Base-by-base conservation (phyloP, 92 coral and sea anemone species). In the Zoanthus gigantus region DNA sequence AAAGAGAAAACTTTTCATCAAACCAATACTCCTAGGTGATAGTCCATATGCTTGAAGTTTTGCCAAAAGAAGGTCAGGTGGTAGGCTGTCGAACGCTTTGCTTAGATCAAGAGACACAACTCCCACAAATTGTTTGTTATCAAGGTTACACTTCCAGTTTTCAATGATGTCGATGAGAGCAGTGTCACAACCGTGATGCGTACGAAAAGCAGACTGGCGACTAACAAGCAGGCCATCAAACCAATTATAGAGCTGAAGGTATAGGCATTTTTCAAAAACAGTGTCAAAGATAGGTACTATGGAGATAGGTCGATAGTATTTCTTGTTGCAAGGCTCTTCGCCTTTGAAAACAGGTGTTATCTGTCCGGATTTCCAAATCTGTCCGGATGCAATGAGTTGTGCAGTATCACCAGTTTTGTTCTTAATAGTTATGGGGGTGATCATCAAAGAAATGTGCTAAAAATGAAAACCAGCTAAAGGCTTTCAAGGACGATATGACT, bases 131-230 rank as follows among this genome's bases (percentile, higher is more conserved):
- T 42, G 48, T 83, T 83, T 83, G 34, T 77, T 76, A 57, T 83
- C 87, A 66, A 82, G 86, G 32, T 57, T 82, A 29, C 31, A 66
- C 23, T 82, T 82, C 75, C 84, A 46, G 65, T 78, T 78, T 78
- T 78, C 84, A 37, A 84, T 50, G 23, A 79, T 4, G 67, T 56
- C 67, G 60, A 79, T 34, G 53, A 79, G 44, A n/a, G 84, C 60
- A 4, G 77, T 80, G 6, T 79, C 87, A 83, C 83, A 83, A 5
- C 87, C 87, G 18, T 83, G 87, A 53, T 83, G 84, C 28, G 37
- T 83, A 13, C 78, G 85, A 54, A 54, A 80, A 34, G 72, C 85
- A 10, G 85, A 80, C 71, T 80, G 85, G 37, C 71, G 31, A 9
- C 44, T 18, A 16, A 80, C 78, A 31, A 80, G 42, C 78, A 80